Percentiles rank a stretch among this genome's conserved stretches.
Conservation (phyloP, 1,140 invertebrate species). For the Anastatus disparis region DNA sequence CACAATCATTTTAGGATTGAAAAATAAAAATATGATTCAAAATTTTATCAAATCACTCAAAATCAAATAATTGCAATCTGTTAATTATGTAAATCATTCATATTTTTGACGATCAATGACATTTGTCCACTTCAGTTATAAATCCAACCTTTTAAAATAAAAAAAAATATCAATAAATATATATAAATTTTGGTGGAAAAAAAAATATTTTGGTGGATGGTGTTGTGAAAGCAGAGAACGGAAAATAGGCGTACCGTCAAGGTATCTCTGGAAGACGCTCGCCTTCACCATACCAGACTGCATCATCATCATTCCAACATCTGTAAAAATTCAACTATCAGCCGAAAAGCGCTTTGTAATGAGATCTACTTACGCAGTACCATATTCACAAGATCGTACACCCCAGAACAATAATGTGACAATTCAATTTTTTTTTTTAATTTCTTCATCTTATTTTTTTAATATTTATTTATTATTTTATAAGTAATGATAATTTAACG, state of each 20-base stretch:
- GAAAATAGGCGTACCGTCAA: conserved; percentile 78
- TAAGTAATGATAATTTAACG: background rate
- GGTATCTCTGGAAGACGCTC: conserved; percentile 81
- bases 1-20: background rate
- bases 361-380: background rate
- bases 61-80: too few relatives aligned
- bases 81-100: too few relatives aligned
- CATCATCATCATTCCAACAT: conserved; percentile 95
- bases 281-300: conserved; percentile 92
- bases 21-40: too few relatives aligned
- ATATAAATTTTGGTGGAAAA: too few relatives aligned
- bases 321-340: conserved; percentile 78
- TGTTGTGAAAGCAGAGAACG: conserved; percentile 30
- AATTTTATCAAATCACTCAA: too few relatives aligned
- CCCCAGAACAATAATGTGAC: background rate
- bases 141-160: background rate
- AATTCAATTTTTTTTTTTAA: conserved; percentile 17
- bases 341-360: conserved; percentile 43
- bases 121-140: too few relatives aligned
- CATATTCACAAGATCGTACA: background rate
- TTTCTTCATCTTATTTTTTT: background rate
- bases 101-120: too few relatives aligned
- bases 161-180: too few relatives aligned
- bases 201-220: background rate
- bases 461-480: background rate